These are phyloP conservation scores for Metalampra italica DNA, from an alignment of 2,888 invertebrate genomes.

Conservation along the genomic window DNA sequence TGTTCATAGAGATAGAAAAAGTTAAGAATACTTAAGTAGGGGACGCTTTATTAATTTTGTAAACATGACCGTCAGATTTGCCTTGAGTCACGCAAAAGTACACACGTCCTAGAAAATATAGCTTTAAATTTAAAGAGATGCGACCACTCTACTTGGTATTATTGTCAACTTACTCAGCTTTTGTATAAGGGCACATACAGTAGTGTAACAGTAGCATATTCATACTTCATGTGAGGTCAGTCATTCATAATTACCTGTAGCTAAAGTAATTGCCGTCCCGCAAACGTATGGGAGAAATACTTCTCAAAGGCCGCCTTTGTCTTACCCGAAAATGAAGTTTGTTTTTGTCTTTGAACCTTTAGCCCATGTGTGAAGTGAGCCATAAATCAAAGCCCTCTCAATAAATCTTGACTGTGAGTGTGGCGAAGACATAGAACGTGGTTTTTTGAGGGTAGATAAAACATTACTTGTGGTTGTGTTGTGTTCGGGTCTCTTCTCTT, in stretches of 20 bases:
- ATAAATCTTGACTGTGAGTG: conserved; percentile 67
- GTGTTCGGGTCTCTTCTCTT: background rate
- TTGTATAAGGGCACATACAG: background rate
- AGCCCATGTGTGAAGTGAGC: conserved; percentile 64
- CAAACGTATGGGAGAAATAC: background rate
- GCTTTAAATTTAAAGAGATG: too few relatives aligned
- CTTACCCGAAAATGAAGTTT: conserved; percentile 55
- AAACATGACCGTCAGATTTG: too few relatives aligned
- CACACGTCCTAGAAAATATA: too few relatives aligned
- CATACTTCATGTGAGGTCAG: background rate
- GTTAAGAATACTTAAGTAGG: too few relatives aligned
- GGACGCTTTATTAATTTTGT: too few relatives aligned
- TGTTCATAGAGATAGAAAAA: too few relatives aligned
- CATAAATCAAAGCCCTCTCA: conserved; percentile 70
- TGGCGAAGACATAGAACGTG: conserved; percentile 45
- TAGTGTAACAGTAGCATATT: too few relatives aligned
- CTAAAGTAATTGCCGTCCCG: background rate
- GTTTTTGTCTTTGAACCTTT: conserved; percentile 65
- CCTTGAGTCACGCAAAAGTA: too few relatives aligned
- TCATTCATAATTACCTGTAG: background rate
- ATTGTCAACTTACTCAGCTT: background rate
- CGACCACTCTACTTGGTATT: too few relatives aligned
- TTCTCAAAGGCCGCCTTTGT: conserved; percentile 32
- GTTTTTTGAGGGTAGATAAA: conserved; percentile 35
- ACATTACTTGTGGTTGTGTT: background rate